Conservation (phyloP, 64 coral and sea anemone genomes). For the Hydrozoanthus tunicans region DNA sequence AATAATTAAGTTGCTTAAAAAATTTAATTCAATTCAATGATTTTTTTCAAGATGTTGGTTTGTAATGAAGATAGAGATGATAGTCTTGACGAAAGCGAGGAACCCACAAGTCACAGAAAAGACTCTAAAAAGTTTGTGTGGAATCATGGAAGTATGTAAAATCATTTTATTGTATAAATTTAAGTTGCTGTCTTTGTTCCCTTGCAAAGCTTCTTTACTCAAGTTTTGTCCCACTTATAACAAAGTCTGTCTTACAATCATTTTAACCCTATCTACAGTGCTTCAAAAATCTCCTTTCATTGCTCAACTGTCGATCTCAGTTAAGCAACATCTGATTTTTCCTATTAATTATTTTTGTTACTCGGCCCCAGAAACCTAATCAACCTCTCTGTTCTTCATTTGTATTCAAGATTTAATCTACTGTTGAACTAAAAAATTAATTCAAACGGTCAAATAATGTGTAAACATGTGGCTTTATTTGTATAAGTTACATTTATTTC, state of each 20-base stretch:
- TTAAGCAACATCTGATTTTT: too few relatives aligned
- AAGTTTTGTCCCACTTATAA: neutral
- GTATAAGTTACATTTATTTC: neutral
- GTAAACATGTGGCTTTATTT: neutral
- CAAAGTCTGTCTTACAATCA: too few relatives aligned
- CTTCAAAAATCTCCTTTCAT: too few relatives aligned
- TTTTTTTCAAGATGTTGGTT: constrained; percentile 74
- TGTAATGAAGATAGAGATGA: constrained; percentile 83
- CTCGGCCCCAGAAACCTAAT: too few relatives aligned
- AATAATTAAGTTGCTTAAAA: too few relatives aligned
- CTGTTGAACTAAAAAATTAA: too few relatives aligned
- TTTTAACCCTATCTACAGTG: too few relatives aligned
- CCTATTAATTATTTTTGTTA: too few relatives aligned
- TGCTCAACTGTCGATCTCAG: too few relatives aligned
- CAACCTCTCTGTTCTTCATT: too few relatives aligned
- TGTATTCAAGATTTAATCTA: too few relatives aligned
- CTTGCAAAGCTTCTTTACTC: neutral
- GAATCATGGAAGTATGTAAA: constrained; percentile 97
- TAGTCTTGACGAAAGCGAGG: constrained; percentile 67
- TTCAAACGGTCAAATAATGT: neutral
- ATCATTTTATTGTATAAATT: neutral
- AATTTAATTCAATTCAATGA: neutral
- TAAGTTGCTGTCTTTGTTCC: neutral
- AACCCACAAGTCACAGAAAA: constrained; percentile 71
- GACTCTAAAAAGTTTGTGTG: constrained; percentile 94